phyloP scores from a whole-genome alignment of 2,888 invertebrate species.

The Dioctria rufipes region DNA sequence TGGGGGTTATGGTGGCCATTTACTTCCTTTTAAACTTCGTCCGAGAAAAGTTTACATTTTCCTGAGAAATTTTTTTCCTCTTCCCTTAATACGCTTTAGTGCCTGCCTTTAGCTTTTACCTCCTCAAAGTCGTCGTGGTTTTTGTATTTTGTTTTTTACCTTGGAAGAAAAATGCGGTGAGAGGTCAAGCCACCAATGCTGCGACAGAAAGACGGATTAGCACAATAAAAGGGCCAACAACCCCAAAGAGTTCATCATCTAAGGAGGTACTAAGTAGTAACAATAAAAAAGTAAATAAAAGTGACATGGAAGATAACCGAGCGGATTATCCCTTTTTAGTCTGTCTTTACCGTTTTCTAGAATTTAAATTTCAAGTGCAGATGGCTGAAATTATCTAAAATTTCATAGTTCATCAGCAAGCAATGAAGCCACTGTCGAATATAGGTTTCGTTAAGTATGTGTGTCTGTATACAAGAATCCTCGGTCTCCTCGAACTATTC shows the following conservation, averaged over 20 bases:
- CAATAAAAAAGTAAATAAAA: no score
- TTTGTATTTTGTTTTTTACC: slow-evolving; percentile 9
- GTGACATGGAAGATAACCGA: no score
- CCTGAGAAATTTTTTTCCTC: slow-evolving; percentile 6
- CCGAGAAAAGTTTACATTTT: slow-evolving; percentile 31
- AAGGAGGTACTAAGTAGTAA: no score
- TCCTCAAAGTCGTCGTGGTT: background rate
- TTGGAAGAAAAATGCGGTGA: slow-evolving; percentile 14
- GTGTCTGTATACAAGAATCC: no score
- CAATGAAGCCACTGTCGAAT: no score
- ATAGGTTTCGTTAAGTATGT: no score
- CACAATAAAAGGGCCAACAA: slow-evolving; percentile 29
- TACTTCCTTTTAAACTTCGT: slow-evolving; percentile 28
- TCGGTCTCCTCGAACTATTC: no score
- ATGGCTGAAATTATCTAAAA: no score
- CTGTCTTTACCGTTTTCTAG: no score
- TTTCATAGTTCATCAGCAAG: no score
- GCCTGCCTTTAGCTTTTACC: slow-evolving; percentile 24
- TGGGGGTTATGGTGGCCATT: slow-evolving; percentile 31
- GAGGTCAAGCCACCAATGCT: slow-evolving; percentile 8
- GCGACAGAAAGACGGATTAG: slow-evolving; percentile 19
- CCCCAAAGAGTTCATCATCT: background rate
- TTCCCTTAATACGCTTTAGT: slow-evolving; percentile 9
- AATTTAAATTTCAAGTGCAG: no score
- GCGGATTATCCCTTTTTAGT: no score